Conservation (phyloP, 1,140 invertebrate species). For the Rhyzopertha dominica region DNA sequence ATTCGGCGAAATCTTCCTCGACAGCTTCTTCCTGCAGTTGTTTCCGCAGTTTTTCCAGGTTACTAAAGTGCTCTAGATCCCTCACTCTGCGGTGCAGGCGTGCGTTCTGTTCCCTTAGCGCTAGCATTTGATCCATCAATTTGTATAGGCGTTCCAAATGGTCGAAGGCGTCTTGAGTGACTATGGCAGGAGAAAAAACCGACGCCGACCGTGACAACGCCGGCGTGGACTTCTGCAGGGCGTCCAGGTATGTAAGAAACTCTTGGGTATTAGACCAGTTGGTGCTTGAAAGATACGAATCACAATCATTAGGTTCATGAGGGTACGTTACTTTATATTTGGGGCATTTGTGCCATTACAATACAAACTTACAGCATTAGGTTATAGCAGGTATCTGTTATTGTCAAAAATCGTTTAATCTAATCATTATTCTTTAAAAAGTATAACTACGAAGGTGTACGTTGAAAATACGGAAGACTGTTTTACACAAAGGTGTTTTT, state of each 20-base stretch:
- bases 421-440: too few relatives aligned
- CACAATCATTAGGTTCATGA: neutral
- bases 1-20: slow-evolving; percentile 47
- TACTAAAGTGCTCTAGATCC: slow-evolving; percentile 67
- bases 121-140: slow-evolving; percentile 68
- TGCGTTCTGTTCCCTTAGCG: slow-evolving; percentile 64
- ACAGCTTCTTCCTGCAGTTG: slow-evolving; percentile 45
- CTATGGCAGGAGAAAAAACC: slow-evolving; percentile 47
- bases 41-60: slow-evolving; percentile 55
- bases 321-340: neutral
- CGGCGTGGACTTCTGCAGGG: slow-evolving; percentile 25
- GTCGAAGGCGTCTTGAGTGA: slow-evolving; percentile 59
- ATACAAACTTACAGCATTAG: too few relatives aligned
- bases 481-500: too few relatives aligned
- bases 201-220: slow-evolving; percentile 32
- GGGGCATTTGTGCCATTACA: neutral
- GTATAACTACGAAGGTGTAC: too few relatives aligned
- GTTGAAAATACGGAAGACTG: too few relatives aligned
- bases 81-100: slow-evolving; percentile 62
- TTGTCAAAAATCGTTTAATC: too few relatives aligned
- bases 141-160: slow-evolving; percentile 71
- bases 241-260: slow-evolving; percentile 37
- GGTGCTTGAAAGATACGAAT: too few relatives aligned
- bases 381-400: too few relatives aligned
- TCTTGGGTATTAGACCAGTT: too few relatives aligned